phyloP scores from a whole-genome alignment of 1,140 invertebrate species.

The Lithobius niger region DNA sequence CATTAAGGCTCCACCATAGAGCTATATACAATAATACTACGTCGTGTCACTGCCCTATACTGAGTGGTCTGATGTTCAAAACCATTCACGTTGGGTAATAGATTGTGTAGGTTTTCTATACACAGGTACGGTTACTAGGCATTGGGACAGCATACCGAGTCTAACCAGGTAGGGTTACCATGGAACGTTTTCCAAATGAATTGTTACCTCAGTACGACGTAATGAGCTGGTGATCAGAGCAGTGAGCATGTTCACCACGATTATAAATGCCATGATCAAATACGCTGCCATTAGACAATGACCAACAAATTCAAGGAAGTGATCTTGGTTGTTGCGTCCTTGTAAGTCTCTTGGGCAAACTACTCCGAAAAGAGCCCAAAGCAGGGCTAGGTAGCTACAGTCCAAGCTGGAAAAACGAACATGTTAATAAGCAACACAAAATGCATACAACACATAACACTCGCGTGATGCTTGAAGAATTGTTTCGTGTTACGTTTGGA shows the following conservation, averaged over 20 bases:
- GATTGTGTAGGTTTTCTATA: neutral
- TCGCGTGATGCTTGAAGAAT: too few relatives aligned
- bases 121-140: neutral
- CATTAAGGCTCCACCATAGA: too few relatives aligned
- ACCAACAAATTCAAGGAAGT: constrained; percentile 23
- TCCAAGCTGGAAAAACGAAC: constrained; percentile 31
- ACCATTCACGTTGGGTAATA: neutral
- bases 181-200: too few relatives aligned
- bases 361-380: constrained; percentile 40
- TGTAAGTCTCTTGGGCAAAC: constrained; percentile 23
- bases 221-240: constrained; percentile 47
- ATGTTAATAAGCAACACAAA: too few relatives aligned
- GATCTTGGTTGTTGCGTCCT: constrained; percentile 18
- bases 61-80: neutral
- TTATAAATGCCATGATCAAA: constrained; percentile 42
- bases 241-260: constrained; percentile 46
- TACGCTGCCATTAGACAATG: constrained; percentile 35
- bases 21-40: too few relatives aligned
- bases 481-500: too few relatives aligned
- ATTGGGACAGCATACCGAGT: neutral
- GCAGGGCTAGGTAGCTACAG: constrained; percentile 38
- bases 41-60: neutral
- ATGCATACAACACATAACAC: too few relatives aligned
- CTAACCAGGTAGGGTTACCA: too few relatives aligned
- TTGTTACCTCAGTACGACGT: constrained; percentile 40